Conservation (phyloP, 2,888 invertebrate genomes). For the Chirona hameri region DNA sequence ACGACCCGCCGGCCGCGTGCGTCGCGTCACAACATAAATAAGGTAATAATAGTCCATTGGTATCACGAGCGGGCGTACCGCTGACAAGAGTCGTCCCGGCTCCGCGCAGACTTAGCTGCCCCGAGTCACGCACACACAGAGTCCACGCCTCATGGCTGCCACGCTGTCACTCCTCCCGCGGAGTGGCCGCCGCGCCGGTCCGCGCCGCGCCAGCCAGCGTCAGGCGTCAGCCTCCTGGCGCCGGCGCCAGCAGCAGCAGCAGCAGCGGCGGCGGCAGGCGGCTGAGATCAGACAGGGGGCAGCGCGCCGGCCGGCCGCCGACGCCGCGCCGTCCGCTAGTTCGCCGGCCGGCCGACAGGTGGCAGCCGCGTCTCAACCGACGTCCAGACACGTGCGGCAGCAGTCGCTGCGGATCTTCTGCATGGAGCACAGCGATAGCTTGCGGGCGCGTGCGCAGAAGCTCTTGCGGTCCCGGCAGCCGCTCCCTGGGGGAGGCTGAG, state of each 20-base stretch:
- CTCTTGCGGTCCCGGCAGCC: slow-evolving; percentile 76
- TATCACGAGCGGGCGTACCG: neutral
- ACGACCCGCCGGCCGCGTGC: neutral
- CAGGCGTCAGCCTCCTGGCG: neutral
- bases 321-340: neutral
- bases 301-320: neutral
- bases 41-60: neutral
- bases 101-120: neutral
- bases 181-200: neutral
- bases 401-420: slow-evolving; percentile 79
- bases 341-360: neutral
- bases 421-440: slow-evolving; percentile 82
- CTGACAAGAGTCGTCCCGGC: neutral
- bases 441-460: slow-evolving; percentile 76
- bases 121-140: neutral
- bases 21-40: neutral
- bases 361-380: slow-evolving; percentile 33
- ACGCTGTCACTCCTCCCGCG: too few relatives aligned
- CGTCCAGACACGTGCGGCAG: slow-evolving; percentile 68
- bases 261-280: neutral
- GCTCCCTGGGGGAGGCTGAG: slow-evolving; percentile 50
- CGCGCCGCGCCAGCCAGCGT: neutral
- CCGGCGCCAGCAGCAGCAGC: neutral
- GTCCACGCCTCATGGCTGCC: neutral
- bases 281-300: neutral